A percentile compares a stretch with the other conserved stretches of the same genome.
These are phyloP conservation scores for Microcebus griseorufus DNA, from an alignment of 2,113 vertebrate genomes.

Conservation along the genomic window DNA sequence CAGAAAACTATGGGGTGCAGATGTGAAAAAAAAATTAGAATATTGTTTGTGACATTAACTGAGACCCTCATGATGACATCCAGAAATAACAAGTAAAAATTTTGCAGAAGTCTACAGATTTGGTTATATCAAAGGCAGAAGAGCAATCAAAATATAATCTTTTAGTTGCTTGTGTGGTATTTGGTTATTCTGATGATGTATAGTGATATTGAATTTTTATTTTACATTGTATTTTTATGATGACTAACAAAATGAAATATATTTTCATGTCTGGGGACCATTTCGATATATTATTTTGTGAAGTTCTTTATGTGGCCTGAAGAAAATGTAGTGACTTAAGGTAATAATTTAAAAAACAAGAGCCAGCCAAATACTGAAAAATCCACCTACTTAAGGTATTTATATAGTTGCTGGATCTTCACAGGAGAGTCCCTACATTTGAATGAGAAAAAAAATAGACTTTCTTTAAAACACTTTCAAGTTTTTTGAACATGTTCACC, in stretches of 20 bases:
- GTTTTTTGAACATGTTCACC: background rate
- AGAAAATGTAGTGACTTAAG: background rate
- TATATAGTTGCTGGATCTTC: background rate
- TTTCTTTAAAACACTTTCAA: background rate
- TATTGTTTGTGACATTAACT: background rate
- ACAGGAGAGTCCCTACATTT: background rate
- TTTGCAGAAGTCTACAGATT: no score
- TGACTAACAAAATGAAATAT: background rate
- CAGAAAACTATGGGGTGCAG: background rate
- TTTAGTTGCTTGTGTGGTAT: background rate
- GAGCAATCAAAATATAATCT: background rate
- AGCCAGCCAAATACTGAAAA: background rate
- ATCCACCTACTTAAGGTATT: background rate
- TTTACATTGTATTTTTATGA: background rate
- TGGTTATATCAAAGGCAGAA: background rate
- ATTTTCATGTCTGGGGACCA: background rate
- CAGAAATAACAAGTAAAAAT: background rate
- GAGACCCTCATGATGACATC: rapidly evolving
- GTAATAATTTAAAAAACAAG: background rate
- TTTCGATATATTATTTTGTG: background rate
- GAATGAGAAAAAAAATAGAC: background rate
- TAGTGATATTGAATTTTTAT: background rate
- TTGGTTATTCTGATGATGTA: background rate
- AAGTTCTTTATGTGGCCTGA: background rate
- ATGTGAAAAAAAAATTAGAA: background rate